Base-by-base conservation (phyloP, 2,888 invertebrate species). In the Tiliacea aurago region DNA sequence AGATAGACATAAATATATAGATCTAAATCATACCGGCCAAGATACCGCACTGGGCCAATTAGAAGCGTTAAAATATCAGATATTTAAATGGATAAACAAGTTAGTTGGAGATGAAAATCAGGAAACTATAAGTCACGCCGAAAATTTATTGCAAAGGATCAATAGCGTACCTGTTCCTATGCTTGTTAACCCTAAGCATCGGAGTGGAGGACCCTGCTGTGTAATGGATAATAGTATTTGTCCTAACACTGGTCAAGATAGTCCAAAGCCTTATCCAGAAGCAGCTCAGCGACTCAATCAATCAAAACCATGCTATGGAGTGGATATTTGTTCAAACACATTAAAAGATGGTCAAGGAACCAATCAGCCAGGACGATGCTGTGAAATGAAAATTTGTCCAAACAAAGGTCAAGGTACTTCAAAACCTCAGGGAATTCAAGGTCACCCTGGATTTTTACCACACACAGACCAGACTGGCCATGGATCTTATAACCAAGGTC, bases 71-170 rank as follows among this genome's bases (percentile, higher is more conserved):
- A 94, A 92, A 73, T 95, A 92, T 87, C 94, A 93, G 53, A 93
- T 95, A 81, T 95, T 92, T 77, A 95, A 94, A 90, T 94, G 93
- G 93, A 88, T 94, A 4, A 91, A 91, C 71, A 94, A 93, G 78
- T 80, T 94, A n/a, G 86, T 89, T 3, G 90, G 90, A 1, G 91
- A 91, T 70, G 82, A 91, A 37, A 90, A 91, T 70, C 86, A 84
- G 37, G 86, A 90, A 67, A 89, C 89, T 3, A 81, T 93, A 62
- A 78, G 87, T 28, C 83, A 90, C 59, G 94, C 93, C 7, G 78
- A 88, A 2, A 89, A 91, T 4, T 83, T 95, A 23, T 90, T 94
- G 90, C 73, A 85, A 55, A 88, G 87, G 76, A 93, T 95, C n/a
- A 86, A 80, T 56, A 90, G 71, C 66, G 78, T 94, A 47, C 87